Base-by-base conservation (phyloP, 2,888 invertebrate species). In the Tinea trinotella region DNA sequence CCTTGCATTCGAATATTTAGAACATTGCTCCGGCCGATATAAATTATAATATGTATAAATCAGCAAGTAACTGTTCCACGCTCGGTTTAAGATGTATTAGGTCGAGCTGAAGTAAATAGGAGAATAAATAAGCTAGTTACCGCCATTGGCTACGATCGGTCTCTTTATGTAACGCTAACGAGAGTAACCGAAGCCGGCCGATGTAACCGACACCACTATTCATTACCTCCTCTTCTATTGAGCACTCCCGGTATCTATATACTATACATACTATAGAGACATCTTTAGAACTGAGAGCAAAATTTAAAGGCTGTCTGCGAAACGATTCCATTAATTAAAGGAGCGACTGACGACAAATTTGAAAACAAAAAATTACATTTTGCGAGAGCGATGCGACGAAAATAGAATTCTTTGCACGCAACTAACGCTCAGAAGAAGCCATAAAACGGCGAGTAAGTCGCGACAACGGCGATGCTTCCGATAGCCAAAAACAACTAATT, bases 401-500 rank as follows among this genome's bases (percentile, higher is more conserved):
- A 50, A 50, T 50, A 50, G 50, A 24, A 50, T 50, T 50, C 50
- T 50, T 24, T 50, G 50, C 50, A 50, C 50, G 50, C 50, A 50
- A 50, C 50, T 22, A 49, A 53, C 18, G 53, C 52, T 40, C 53
- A 49, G 53, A 49, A 53, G 69, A 71, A 70, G 69, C 64, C 64
- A 69, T 72, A 70, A 71, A 71, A 66, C 65, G 63, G 65, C 66
- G 62, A 61, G 62, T 60, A 44, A 15, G 44, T 52, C 52, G 52
- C 52, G 52, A 52, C 52, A 35, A 50, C 48, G 22, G 22, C 52
- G 52, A 55, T 50, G 52, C 52, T 22, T 54, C 53, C 46, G 55
- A 57, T 57, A 57, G 48, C 55, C 44, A 55, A 57, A 57, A 64
- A 61, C 62, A 67, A 63, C 71, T 81, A 83, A 84, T 83, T 83